Evolutionary conservation across 1,140 invertebrate species (phyloP).

Genomic region (Homarus americanus): DNA sequence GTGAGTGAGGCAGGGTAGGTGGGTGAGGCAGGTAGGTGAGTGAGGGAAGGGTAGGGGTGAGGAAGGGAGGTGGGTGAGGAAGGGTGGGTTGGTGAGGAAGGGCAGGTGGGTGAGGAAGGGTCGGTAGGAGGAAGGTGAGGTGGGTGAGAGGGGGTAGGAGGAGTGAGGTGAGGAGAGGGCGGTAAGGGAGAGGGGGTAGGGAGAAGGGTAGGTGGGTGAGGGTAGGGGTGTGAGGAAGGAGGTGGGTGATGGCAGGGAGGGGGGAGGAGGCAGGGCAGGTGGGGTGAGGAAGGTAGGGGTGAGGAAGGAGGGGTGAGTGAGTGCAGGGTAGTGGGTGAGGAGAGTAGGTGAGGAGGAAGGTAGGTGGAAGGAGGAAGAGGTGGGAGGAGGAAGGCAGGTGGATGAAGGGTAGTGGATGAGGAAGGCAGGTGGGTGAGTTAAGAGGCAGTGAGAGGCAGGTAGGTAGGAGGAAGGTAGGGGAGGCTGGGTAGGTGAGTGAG

Average conservation of each 20-base stretch:
- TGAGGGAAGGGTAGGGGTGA: neutral
- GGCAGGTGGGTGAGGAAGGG: neutral
- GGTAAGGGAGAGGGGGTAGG: neutral
- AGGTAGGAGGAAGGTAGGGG: neutral
- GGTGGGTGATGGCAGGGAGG: neutral
- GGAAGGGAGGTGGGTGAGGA: neutral
- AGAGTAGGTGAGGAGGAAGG: too few species aligned
- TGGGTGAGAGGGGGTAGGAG: neutral
- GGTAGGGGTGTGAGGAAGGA: neutral
- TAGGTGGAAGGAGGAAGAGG: neutral
- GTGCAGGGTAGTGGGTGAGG: neutral
- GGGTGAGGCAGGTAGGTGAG: too few species aligned
- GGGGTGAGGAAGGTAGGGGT: too few species aligned
- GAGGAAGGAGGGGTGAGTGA: too few species aligned
- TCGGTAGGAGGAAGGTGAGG: constrained; percentile 15
- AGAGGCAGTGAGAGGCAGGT: neutral
- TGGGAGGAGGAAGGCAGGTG: neutral
- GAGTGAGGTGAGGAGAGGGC: neutral
- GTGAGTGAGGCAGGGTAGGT: too few species aligned
- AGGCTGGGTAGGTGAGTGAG: neutral
- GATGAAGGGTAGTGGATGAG: neutral
- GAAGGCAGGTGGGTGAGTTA: neutral
- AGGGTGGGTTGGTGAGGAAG: neutral
- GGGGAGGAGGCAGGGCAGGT: neutral
- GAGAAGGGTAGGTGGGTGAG: too few species aligned